These are phyloP conservation scores for Danaus chrysippus DNA, from an alignment of 2,888 invertebrate species.

Conservation along the genomic window DNA sequence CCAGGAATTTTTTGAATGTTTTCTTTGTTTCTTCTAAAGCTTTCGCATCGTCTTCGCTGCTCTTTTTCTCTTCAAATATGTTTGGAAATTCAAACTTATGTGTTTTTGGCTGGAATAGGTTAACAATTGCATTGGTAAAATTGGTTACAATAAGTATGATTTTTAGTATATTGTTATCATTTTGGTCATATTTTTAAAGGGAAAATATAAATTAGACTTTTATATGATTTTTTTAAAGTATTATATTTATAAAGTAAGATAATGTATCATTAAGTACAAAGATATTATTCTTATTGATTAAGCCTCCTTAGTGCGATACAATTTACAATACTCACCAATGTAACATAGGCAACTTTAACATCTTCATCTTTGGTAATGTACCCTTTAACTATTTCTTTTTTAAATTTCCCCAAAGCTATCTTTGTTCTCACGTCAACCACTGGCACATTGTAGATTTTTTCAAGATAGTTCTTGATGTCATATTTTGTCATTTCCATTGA, in stretches of 20 bases:
- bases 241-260: too few relatives aligned
- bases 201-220: too few relatives aligned
- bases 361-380: conserved; percentile 91
- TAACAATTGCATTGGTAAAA: background rate
- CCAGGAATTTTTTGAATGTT: conserved; percentile 78
- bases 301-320: conserved; percentile 2
- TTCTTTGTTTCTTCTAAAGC: conserved; percentile 81
- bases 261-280: too few relatives aligned
- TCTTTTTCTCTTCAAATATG: conserved; percentile 78
- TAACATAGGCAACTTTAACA: conserved; percentile 87
- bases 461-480: conserved; percentile 95
- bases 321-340: conserved; percentile 79
- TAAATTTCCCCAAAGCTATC: conserved; percentile 84
- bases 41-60: conserved; percentile 80
- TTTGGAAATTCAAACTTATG: conserved; percentile 88
- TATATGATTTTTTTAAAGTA: too few relatives aligned
- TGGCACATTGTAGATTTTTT: conserved; percentile 95
- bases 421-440: conserved; percentile 87
- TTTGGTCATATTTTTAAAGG: too few relatives aligned
- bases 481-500: conserved; percentile 95
- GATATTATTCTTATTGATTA: background rate
- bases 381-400: conserved; percentile 77
- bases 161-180: background rate
- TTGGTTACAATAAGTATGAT: background rate
- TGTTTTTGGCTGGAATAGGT: conserved; percentile 80